Evolutionary conservation across 2,113 vertebrate genomes (phyloP).

Genomic region (Genyomyrus donnyi): DNA sequence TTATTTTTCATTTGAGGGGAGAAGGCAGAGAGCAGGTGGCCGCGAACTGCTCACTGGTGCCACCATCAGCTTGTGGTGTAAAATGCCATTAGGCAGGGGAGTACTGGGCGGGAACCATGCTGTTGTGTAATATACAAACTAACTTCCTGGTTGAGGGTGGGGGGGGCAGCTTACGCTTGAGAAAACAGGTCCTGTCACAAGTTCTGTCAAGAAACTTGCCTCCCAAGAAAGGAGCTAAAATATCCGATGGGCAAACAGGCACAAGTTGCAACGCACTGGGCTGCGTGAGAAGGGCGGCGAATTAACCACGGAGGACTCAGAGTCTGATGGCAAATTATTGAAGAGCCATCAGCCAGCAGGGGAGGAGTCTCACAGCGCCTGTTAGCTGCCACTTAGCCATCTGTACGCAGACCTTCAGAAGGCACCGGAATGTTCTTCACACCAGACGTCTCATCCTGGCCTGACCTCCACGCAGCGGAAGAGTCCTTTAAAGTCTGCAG

Average conservation of each 20-base stretch:
- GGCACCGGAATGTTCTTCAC: neutral
- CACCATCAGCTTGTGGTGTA: neutral
- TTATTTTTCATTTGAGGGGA: slow-evolving; percentile 4
- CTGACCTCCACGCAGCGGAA: slow-evolving; percentile 7
- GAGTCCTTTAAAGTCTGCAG: neutral
- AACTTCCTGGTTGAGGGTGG: neutral
- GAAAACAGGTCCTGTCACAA: neutral
- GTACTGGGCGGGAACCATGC: neutral
- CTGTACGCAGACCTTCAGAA: neutral
- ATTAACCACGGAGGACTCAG: slow-evolving; percentile 33
- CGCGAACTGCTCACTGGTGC: neutral
- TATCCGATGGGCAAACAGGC: neutral
- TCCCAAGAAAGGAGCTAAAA: neutral
- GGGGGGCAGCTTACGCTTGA: neutral
- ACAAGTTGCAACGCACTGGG: neutral
- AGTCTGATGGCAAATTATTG: slow-evolving; percentile 43
- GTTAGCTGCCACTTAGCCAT: slow-evolving; percentile 57
- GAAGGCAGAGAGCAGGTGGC: neutral
- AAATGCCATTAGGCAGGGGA: neutral
- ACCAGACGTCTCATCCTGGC: neutral
- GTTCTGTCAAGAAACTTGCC: neutral
- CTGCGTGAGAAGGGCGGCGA: neutral
- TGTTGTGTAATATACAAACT: neutral
- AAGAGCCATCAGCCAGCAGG: slow-evolving; percentile 34
- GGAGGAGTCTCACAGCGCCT: slow-evolving; percentile 44